A percentile compares a stretch with the other conserved stretches of the same genome.
These are phyloP conservation scores for Agelastica alni DNA, from an alignment of 2,888 invertebrate species.

Conservation along the genomic window DNA sequence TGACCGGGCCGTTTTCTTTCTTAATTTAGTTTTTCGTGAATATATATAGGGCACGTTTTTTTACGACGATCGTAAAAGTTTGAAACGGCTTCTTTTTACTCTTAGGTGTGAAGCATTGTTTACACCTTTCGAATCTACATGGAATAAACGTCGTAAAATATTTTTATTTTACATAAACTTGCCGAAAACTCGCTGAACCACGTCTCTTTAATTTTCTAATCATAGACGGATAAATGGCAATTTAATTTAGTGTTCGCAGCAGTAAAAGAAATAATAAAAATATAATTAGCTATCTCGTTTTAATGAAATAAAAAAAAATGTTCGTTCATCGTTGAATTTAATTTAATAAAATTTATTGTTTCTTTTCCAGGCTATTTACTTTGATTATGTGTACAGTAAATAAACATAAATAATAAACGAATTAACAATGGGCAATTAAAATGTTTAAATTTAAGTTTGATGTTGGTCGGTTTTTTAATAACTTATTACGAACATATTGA, in stretches of 20 bases:
- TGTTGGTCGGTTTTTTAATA: no score
- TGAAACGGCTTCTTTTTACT: conserved; percentile 8
- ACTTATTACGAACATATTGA: no score
- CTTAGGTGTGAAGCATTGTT: conserved; percentile 19
- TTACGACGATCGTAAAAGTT: conserved; percentile 10
- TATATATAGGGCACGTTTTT: conserved; percentile 14
- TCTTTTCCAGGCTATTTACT: no score
- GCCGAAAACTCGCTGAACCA: conserved; percentile 7
- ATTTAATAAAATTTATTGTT: no score
- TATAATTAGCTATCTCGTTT: conserved; percentile 2
- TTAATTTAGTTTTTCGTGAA: conserved; percentile 16
- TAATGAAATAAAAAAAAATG: conserved; percentile 1
- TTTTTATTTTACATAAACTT: conserved; percentile 19
- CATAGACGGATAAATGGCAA: background rate
- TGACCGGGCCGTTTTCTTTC: conserved; percentile 1
- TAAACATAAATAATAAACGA: no score
- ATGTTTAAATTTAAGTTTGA: no score
- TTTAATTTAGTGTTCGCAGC: conserved; percentile 7
- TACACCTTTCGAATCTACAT: conserved; percentile 22
- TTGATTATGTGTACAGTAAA: no score
- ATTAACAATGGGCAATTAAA: no score
- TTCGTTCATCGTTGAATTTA: no score
- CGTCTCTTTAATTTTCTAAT: conserved; percentile 6
- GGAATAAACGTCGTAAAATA: conserved; percentile 12
- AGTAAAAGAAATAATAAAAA: conserved; percentile 5